phyloP scores from a whole-genome alignment of 1,140 invertebrate genomes.

The Diorhabda carinulata region DNA sequence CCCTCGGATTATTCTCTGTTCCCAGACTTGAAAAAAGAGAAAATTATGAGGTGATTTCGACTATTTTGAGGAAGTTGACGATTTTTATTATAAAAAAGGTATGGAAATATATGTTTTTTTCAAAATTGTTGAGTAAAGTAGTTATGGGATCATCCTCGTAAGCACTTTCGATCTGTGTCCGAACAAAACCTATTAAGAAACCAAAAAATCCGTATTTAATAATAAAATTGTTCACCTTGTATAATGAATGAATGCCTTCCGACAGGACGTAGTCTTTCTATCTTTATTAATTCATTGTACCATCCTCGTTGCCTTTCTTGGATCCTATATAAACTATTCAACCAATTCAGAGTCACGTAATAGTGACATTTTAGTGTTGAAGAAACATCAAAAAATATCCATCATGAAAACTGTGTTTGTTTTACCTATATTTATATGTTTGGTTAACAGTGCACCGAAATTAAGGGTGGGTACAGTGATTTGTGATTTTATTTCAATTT shows the following conservation, averaged over 20 bases:
- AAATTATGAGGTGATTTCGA: too few species aligned
- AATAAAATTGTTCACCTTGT: neutral
- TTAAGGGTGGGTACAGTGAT: constrained; percentile 29
- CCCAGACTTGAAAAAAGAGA: too few species aligned
- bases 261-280: constrained; percentile 24
- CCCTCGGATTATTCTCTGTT: too few species aligned
- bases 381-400: neutral
- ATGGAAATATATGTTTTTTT: too few species aligned
- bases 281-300: constrained; percentile 24
- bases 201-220: too few species aligned
- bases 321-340: constrained; percentile 33
- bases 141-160: too few species aligned
- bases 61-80: too few species aligned
- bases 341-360: constrained; percentile 25
- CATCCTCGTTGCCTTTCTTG: constrained; percentile 27
- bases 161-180: too few species aligned
- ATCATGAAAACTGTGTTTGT: constrained; percentile 29
- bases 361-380: constrained; percentile 19
- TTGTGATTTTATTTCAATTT: constrained; percentile 10
- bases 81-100: too few species aligned
- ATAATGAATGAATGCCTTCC: constrained; percentile 28
- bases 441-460: constrained; percentile 30
- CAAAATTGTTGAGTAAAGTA: too few species aligned
- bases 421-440: constrained; percentile 30
- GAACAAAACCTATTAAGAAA: too few species aligned